A percentile compares a stretch with the other conserved stretches of the same genome.
These are phyloP conservation scores for Clepsis dumicolana DNA, from an alignment of 2,888 invertebrate species.

Conservation along the genomic window DNA sequence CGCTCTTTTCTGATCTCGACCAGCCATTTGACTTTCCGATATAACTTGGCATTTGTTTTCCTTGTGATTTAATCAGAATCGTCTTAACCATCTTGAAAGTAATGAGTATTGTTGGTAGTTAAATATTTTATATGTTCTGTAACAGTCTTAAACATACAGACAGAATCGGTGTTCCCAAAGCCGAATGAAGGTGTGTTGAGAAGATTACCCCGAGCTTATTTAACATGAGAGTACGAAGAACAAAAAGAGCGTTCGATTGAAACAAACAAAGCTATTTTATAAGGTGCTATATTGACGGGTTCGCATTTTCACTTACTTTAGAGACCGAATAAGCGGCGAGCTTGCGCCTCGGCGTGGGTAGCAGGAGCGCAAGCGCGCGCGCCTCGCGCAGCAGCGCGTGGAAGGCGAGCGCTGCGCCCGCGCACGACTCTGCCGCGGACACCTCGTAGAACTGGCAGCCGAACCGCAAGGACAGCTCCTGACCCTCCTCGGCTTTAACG, in stretches of 20 bases:
- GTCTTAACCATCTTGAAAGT: background rate
- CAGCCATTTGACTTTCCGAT: background rate
- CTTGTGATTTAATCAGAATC: background rate
- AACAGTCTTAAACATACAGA: no score
- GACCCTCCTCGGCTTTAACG: conserved; percentile 93
- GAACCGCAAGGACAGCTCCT: conserved; percentile 90
- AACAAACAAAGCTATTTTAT: no score
- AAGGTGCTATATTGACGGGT: no score
- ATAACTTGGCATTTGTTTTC: background rate
- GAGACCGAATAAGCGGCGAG: conserved; percentile 92
- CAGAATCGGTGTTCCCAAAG: no score
- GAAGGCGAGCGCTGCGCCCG: conserved; percentile 92
- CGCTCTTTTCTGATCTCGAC: background rate
- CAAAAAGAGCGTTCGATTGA: no score
- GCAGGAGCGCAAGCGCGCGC: conserved; percentile 90
- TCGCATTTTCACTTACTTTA: conserved; percentile 84
- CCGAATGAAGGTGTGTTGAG: no score
- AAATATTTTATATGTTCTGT: no score
- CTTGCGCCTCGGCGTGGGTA: conserved; percentile 89
- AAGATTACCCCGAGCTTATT: no score
- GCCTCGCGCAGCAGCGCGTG: conserved; percentile 91
- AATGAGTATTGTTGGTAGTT: no score
- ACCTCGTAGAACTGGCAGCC: conserved; percentile 92
- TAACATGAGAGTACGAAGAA: no score
- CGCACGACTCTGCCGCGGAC: conserved; percentile 90